Conservation (phyloP, 2,888 invertebrate genomes). For the Drosophila tanythrix region DNA sequence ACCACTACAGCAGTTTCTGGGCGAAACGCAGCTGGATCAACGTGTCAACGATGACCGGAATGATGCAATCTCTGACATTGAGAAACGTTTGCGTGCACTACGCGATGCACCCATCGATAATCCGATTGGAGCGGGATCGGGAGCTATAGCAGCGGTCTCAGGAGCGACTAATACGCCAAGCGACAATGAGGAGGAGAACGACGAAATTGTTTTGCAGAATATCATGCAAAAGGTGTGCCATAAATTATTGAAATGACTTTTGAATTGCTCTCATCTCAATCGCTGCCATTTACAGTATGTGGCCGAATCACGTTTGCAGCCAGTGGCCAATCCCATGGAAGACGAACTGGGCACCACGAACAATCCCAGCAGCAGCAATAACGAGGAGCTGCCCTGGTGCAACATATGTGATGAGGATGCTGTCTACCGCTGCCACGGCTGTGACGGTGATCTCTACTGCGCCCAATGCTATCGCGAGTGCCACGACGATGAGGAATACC, state of each 20-base stretch:
- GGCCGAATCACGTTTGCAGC: slow-evolving; percentile 86
- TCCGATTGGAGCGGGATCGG: slow-evolving; percentile 10
- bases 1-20: slow-evolving; percentile 86
- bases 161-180: slow-evolving; percentile 76
- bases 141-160: slow-evolving; percentile 22
- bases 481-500: slow-evolving; percentile 88
- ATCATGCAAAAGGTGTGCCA: slow-evolving; percentile 78
- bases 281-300: slow-evolving; percentile 83
- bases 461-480: slow-evolving; percentile 90
- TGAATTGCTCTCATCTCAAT: background rate
- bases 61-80: slow-evolving; percentile 86
- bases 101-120: slow-evolving; percentile 84
- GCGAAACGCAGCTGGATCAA: slow-evolving; percentile 86
- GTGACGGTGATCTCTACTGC: slow-evolving; percentile 93
- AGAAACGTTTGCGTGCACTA: slow-evolving; percentile 86
- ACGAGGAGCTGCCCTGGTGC: slow-evolving; percentile 91
- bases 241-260: background rate
- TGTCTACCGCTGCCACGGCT: slow-evolving; percentile 89
- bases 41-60: slow-evolving; percentile 85
- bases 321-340: slow-evolving; percentile 84
- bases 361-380: slow-evolving; percentile 59
- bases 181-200: slow-evolving; percentile 83
- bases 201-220: slow-evolving; percentile 83
- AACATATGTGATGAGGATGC: slow-evolving; percentile 94
- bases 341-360: slow-evolving; percentile 76